Percentiles rank a stretch among this genome's conserved stretches.
These are phyloP conservation scores for Ophion costatus DNA, from an alignment of 2,888 invertebrate genomes.

Conservation along the genomic window DNA sequence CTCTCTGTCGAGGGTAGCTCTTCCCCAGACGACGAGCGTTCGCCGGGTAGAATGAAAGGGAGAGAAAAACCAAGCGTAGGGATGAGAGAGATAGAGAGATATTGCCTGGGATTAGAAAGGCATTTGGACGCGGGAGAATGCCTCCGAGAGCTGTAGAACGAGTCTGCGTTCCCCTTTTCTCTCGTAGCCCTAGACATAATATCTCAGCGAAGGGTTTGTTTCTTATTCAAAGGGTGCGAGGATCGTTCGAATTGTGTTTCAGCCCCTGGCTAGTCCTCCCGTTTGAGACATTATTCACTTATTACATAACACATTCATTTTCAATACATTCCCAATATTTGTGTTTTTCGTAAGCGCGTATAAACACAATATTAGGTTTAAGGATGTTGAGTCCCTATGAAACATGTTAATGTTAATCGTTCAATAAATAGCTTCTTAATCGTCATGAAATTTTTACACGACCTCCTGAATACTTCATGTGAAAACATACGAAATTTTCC, in stretches of 20 bases:
- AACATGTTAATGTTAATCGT: no score
- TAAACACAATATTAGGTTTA: no score
- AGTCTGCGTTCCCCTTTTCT: conserved; percentile 15
- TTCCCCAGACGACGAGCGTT: conserved; percentile 41
- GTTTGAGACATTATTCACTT: no score
- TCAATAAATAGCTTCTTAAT: no score
- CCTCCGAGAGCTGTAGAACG: conserved; percentile 17
- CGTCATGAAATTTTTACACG: no score
- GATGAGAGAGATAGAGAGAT: conserved; percentile 24
- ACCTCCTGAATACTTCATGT: no score
- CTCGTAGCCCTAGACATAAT: background rate
- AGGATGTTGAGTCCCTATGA: no score
- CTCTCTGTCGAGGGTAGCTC: background rate
- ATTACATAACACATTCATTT: no score
- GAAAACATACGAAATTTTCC: no score
- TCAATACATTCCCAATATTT: no score
- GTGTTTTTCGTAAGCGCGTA: no score
- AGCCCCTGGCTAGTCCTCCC: background rate
- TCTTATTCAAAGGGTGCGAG: conserved; percentile 1
- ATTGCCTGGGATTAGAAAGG: conserved; percentile 63
- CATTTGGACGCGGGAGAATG: conserved; percentile 61
- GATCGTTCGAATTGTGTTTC: background rate
- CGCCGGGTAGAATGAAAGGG: conserved; percentile 38
- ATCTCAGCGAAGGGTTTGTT: conserved; percentile 13
- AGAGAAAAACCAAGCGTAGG: conserved; percentile 27